Evolutionary conservation across 2,113 vertebrate genomes (phyloP).

Genomic region (Charadrius vociferus): DNA sequence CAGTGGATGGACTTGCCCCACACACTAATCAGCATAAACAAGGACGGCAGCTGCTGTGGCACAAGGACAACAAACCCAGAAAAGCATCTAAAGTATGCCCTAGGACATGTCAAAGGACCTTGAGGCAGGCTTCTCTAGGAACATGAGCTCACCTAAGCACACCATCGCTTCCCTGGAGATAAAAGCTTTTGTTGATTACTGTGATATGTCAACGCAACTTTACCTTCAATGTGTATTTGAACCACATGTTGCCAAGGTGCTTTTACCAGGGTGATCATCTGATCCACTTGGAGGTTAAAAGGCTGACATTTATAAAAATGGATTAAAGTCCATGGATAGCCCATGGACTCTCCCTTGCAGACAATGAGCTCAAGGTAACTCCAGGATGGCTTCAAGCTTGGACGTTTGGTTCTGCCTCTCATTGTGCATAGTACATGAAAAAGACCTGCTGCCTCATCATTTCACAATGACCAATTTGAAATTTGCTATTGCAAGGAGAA

Average conservation of each 20-base stretch:
- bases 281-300: not conserved
- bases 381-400: not conserved
- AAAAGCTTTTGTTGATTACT: not conserved
- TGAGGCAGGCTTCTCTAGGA: not conserved
- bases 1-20: not conserved
- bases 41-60: not conserved
- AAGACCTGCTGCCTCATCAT: not conserved
- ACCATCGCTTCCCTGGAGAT: not conserved
- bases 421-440: not conserved
- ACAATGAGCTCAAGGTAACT: not conserved
- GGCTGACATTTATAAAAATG: not conserved
- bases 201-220: not conserved
- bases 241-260: not conserved
- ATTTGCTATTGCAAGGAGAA: not conserved
- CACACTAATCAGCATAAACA: not conserved
- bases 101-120: not conserved
- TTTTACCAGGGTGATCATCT: not conserved
- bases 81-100: not conserved
- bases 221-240: not conserved
- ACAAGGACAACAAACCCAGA: not conserved
- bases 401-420: accelerated
- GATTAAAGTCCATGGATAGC: not conserved
- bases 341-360: not conserved
- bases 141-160: not conserved
- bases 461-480: not conserved